Evolutionary conservation across 1,140 invertebrate species (phyloP), one percentile per base, ranked within the genome.

Genomic region (Glossosoma conforme): DNA sequence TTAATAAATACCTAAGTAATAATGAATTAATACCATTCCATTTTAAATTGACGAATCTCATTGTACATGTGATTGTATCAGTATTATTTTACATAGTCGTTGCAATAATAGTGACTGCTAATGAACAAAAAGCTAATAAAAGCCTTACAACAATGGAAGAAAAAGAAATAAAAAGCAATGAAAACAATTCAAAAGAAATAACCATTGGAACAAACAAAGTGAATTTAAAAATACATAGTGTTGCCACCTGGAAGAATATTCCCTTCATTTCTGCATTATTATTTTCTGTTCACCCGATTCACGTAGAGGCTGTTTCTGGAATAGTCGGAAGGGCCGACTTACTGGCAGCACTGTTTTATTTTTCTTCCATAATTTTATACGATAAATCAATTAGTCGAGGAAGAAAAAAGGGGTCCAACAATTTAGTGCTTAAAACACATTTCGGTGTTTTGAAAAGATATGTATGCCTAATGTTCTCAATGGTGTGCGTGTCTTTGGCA

Each of bases 241-340:
- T 61, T 28, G 43, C 56, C 22, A 60, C 68, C 54, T 58, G 52
- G 56, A 47, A 43, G 3, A 38, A 54, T 25, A 32, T 19, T 21
- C 65, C 78, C 48, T 84, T 83, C 66, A 65, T 85, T 50, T 77
- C 85, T 22, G 75, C 90, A 40, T 58, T 89, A 1, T 62, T 97
- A 30, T 98, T 97, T 79, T 81, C 91, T 38, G 84, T 91, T 20
- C 96, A 98, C 78, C 95, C 96, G 19, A 80, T 98, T 44, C 96
- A 98, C 72, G 88, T 87, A 19, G 95, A 98, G 69, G 90, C 92
- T 2, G 89, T 98, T 1, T 87, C 89, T 37, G 93, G 93, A 9
- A 81, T 97, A 45, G 95, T 98, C n/a, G 94, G 95, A 5, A 77
- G 93, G 57, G 94, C 95, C 3, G 96, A 98, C 69, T 67, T 96